These are phyloP conservation scores for Burhinus oedicnemus DNA, from an alignment of 2,113 vertebrate species.

Conservation along the genomic window DNA sequence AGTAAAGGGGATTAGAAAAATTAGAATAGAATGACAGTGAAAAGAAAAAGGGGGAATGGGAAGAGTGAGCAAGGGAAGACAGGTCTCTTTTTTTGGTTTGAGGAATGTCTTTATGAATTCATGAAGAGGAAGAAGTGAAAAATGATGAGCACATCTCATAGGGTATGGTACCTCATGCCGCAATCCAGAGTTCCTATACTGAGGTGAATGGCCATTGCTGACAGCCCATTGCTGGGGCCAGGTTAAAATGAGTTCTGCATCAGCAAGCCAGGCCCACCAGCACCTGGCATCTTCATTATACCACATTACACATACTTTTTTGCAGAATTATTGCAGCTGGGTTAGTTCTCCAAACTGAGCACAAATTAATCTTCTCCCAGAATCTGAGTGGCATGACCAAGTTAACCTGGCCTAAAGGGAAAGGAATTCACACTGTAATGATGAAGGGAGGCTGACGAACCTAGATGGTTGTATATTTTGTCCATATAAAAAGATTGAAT, in stretches of 20 bases:
- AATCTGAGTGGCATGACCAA: not conserved
- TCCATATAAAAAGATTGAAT: not conserved
- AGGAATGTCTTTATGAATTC: not conserved
- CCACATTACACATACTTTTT: not conserved
- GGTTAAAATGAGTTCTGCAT: not conserved
- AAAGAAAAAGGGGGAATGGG: not conserved
- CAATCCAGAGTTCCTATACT: not conserved
- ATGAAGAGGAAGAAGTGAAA: not conserved
- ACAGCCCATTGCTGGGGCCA: not conserved
- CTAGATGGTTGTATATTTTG: not conserved
- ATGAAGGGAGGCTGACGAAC: not conserved
- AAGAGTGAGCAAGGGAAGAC: not conserved
- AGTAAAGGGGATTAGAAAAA: constrained; percentile 49
- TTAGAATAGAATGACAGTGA: not conserved
- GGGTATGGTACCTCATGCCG: not conserved
- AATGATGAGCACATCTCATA: not conserved
- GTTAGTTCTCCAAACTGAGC: not conserved
- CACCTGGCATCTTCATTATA: not conserved
- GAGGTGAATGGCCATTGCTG: not conserved
- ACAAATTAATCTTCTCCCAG: not conserved
- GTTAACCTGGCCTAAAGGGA: not conserved
- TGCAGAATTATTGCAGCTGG: not conserved
- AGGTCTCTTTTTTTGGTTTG: not conserved
- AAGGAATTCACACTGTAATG: not conserved
- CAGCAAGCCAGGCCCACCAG: not conserved